Percentiles rank a stretch among this genome's conserved stretches.
phyloP scores from a whole-genome alignment of 2,113 vertebrate genomes.

The Leptobrachium ailaonicum region DNA sequence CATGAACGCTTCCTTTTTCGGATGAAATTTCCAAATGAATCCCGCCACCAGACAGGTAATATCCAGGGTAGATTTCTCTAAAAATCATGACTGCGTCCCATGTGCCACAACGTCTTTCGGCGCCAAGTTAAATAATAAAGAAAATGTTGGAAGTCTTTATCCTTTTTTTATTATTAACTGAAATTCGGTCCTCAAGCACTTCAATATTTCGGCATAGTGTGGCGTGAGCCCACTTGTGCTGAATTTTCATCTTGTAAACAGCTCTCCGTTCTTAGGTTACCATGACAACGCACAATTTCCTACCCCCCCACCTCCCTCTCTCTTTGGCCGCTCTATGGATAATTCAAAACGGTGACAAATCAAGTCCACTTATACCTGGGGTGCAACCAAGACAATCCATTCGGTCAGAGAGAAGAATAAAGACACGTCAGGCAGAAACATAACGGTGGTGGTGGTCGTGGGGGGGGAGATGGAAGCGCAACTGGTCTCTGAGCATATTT shows the following conservation, averaged over 20 bases:
- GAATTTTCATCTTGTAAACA: conserved; percentile 59
- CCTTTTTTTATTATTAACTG: background rate
- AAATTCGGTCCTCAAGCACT: conserved; percentile 48
- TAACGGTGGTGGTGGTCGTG: too few relatives aligned
- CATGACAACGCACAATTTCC: conserved; percentile 71
- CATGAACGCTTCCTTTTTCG: conserved; percentile 35
- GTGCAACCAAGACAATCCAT: background rate
- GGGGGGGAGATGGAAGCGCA: too few relatives aligned
- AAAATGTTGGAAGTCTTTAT: conserved; percentile 26
- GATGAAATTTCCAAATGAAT: conserved; percentile 53
- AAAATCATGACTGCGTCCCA: conserved; percentile 41
- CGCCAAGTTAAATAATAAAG: conserved; percentile 33
- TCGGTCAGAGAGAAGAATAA: background rate
- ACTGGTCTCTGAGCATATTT: too few relatives aligned
- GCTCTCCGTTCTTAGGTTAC: conserved; percentile 63
- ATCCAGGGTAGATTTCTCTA: conserved; percentile 50
- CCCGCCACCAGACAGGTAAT: conserved; percentile 45
- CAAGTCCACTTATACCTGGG: conserved; percentile 40
- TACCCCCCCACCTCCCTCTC: background rate
- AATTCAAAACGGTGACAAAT: conserved; percentile 50
- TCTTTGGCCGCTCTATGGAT: conserved; percentile 25
- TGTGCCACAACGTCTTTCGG: conserved; percentile 49
- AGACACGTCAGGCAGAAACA: too few relatives aligned
- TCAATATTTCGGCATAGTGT: conserved; percentile 9
- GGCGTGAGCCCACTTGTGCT: conserved; percentile 40